These are phyloP conservation scores for Myopa tessellatipennis DNA, from an alignment of 2,888 invertebrate genomes.

Conservation along the genomic window DNA sequence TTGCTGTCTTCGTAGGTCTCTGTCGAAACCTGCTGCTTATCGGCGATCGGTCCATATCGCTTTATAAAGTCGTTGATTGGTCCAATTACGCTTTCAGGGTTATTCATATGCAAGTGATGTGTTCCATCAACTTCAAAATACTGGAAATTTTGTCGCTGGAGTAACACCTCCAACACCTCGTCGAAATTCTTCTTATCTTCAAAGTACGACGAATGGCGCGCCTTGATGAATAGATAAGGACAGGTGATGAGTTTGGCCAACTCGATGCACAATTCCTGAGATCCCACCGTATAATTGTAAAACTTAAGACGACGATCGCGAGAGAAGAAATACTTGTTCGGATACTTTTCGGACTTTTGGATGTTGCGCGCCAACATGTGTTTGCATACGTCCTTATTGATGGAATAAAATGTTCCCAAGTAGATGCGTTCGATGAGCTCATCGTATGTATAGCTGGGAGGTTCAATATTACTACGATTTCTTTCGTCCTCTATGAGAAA, in stretches of 20 bases:
- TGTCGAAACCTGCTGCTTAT: too few relatives aligned
- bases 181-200: slow-evolving; percentile 72
- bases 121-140: slow-evolving; percentile 74
- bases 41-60: slow-evolving; percentile 71
- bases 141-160: slow-evolving; percentile 71
- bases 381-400: slow-evolving; percentile 71
- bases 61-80: slow-evolving; percentile 73
- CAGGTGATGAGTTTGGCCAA: slow-evolving; percentile 73
- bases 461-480: slow-evolving; percentile 68
- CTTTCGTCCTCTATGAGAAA: slow-evolving; percentile 69
- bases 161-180: slow-evolving; percentile 72
- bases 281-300: slow-evolving; percentile 63
- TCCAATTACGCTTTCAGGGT: slow-evolving; percentile 73
- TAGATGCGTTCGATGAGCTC: slow-evolving; percentile 74
- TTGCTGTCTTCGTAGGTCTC: too few relatives aligned
- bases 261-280: slow-evolving; percentile 71
- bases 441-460: slow-evolving; percentile 74
- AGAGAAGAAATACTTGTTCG: slow-evolving; percentile 74
- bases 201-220: slow-evolving; percentile 71
- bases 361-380: slow-evolving; percentile 72
- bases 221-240: slow-evolving; percentile 76
- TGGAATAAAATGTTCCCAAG: slow-evolving; percentile 72
- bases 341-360: slow-evolving; percentile 70
- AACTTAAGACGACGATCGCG: slow-evolving; percentile 76
- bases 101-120: slow-evolving; percentile 80